phyloP scores from a whole-genome alignment of 1,140 invertebrate genomes.

The Idris sp. region DNA sequence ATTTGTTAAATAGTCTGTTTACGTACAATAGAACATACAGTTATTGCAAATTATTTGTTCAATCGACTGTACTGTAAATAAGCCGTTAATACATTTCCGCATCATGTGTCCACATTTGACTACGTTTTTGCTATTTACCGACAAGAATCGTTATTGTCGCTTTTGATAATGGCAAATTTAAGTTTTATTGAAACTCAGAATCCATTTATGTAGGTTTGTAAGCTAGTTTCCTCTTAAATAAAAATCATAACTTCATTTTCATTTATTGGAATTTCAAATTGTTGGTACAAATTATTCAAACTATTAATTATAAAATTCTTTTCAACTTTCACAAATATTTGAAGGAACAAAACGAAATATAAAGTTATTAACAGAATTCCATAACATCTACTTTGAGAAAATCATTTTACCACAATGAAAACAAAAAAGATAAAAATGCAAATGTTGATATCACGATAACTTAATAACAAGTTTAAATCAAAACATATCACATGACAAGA shows the following conservation, averaged over 20 bases:
- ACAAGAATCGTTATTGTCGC: slow-evolving; percentile 25
- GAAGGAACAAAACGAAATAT: too few relatives aligned
- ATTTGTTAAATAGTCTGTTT: slow-evolving; percentile 11
- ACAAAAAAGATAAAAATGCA: too few relatives aligned
- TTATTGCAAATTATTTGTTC: slow-evolving; percentile 25
- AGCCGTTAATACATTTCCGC: slow-evolving; percentile 8
- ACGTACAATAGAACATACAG: not conserved
- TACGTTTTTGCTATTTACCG: slow-evolving; percentile 18
- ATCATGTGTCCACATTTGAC: slow-evolving; percentile 5
- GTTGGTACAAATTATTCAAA: not conserved
- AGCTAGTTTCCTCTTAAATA: not conserved
- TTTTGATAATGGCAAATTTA: slow-evolving; percentile 14
- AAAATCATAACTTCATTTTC: too few relatives aligned
- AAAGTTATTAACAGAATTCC: too few relatives aligned
- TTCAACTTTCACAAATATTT: too few relatives aligned
- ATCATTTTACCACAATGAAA: too few relatives aligned
- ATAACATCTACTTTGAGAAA: too few relatives aligned
- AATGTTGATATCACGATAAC: too few relatives aligned
- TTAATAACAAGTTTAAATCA: too few relatives aligned
- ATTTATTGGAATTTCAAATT: not conserved
- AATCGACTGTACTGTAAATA: slow-evolving; percentile 19
- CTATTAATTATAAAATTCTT: too few relatives aligned
- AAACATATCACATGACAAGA: too few relatives aligned
- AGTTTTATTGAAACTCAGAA: slow-evolving; percentile 19
- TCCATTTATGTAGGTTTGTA: not conserved